Evolutionary conservation across 2,113 vertebrate species (phyloP).

Genomic region (Peromyscus maniculatus): DNA sequence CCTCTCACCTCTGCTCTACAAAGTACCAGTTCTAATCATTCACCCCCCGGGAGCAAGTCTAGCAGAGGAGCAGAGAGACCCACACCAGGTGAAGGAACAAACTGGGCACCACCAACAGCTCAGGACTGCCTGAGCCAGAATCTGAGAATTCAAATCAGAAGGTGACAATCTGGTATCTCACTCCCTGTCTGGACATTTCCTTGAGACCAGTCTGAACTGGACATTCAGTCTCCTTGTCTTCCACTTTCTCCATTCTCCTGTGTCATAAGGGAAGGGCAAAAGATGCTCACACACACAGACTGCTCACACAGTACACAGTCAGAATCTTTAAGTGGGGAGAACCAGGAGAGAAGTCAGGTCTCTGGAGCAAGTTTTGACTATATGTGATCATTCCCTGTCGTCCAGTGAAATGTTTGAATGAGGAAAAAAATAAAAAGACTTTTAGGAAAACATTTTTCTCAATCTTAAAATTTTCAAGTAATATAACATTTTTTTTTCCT

Average conservation of each 20-base stretch:
- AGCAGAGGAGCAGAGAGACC: background rate
- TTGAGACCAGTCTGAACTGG: background rate
- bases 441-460: constrained; percentile 53
- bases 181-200: background rate
- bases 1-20: constrained; percentile 11
- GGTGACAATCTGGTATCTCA: background rate
- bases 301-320: background rate
- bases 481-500: constrained; percentile 18
- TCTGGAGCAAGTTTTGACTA: constrained; percentile 23
- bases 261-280: background rate
- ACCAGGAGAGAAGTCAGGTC: background rate
- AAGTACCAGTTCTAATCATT: constrained; percentile 4
- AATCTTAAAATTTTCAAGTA: constrained; percentile 45
- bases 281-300: background rate
- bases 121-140: background rate
- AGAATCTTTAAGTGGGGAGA: background rate
- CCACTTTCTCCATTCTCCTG: background rate
- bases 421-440: constrained; percentile 15
- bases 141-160: constrained; percentile 26
- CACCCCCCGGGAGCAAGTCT: background rate
- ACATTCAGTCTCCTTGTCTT: background rate
- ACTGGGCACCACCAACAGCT: background rate
- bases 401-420: background rate
- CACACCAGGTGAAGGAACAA: background rate
- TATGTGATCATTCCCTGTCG: constrained; percentile 52